phyloP scores from a whole-genome alignment of 2,888 invertebrate genomes.

The Chloroclystis v-ata region DNA sequence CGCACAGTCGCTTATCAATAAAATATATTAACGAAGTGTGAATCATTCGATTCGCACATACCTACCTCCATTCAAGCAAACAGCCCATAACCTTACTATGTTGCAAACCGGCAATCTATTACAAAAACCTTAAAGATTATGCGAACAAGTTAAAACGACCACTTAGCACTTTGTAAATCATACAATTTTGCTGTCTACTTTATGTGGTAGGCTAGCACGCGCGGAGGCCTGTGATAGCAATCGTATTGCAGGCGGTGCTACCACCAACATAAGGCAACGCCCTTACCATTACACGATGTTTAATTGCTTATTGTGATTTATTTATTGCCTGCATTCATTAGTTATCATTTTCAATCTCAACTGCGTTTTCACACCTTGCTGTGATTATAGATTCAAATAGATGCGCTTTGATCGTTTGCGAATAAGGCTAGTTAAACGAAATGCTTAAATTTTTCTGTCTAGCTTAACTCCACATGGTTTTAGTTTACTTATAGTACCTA shows the following conservation, averaged over 20 bases:
- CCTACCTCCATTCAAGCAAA: no score
- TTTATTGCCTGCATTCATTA: constrained; percentile 44
- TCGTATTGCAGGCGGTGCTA: constrained; percentile 64
- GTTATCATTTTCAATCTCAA: constrained; percentile 20
- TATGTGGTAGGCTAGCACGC: constrained; percentile 54
- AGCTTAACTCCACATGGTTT: no score
- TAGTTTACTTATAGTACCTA: no score
- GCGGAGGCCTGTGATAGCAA: constrained; percentile 61
- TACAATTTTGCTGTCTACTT: constrained; percentile 52
- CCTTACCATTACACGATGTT: constrained; percentile 57
- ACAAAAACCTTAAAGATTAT: constrained; percentile 37
- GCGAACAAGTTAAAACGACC: constrained; percentile 52
- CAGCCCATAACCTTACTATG: constrained; percentile 4
- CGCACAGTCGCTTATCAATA: no score
- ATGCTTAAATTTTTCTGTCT: no score
- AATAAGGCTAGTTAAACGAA: background rate
- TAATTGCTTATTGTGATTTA: constrained; percentile 60
- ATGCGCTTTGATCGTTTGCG: background rate
- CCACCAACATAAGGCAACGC: constrained; percentile 52
- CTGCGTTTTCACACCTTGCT: constrained; percentile 25
- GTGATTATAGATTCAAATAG: background rate
- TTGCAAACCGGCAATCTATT: constrained; percentile 21
- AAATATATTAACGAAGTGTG: no score
- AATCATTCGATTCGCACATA: no score
- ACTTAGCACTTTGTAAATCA: constrained; percentile 58